phyloP scores from a whole-genome alignment of 2,797 vertebrate species.

The Bradypodion pumilum region DNA sequence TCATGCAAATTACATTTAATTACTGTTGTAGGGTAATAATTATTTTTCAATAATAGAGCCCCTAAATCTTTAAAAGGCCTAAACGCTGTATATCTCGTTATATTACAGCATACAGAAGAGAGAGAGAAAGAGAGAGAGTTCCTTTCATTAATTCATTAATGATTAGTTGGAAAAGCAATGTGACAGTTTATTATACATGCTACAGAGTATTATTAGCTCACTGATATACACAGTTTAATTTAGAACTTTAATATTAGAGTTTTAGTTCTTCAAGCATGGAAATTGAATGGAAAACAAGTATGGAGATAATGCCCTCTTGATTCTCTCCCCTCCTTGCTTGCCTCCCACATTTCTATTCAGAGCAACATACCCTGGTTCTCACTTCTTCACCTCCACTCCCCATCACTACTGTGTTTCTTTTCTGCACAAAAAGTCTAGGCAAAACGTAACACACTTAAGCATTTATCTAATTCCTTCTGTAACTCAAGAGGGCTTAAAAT shows the following conservation, averaged over 20 bases:
- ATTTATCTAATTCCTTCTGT: neutral
- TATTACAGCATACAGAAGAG: slow-evolving; percentile 57
- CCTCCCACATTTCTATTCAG: slow-evolving; percentile 9
- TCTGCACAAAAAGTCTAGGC: neutral
- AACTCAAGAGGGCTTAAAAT: neutral
- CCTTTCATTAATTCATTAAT: slow-evolving; percentile 69
- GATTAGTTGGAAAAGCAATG: slow-evolving; percentile 65
- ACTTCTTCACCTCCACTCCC: slow-evolving; percentile 3
- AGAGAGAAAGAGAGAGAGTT: slow-evolving; percentile 46
- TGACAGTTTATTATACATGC: slow-evolving; percentile 64
- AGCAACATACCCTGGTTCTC: neutral
- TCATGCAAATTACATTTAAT: slow-evolving; percentile 69
- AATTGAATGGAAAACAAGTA: slow-evolving; percentile 64
- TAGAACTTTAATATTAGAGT: slow-evolving; percentile 64
- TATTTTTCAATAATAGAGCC: slow-evolving; percentile 71
- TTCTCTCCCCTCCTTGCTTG: slow-evolving; percentile 18
- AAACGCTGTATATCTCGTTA: slow-evolving; percentile 69
- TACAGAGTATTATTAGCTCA: slow-evolving; percentile 60
- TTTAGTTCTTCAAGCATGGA: slow-evolving; percentile 64
- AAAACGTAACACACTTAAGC: neutral
- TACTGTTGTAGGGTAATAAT: slow-evolving; percentile 69
- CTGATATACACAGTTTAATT: slow-evolving; percentile 68
- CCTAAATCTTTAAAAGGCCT: slow-evolving; percentile 69
- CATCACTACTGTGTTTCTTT: slow-evolving; percentile 18
- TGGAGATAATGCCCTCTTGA: slow-evolving; percentile 57